Evolutionary conservation across 2,888 invertebrate genomes (phyloP).

Genomic region (Imbricaverruca yamaguchii): DNA sequence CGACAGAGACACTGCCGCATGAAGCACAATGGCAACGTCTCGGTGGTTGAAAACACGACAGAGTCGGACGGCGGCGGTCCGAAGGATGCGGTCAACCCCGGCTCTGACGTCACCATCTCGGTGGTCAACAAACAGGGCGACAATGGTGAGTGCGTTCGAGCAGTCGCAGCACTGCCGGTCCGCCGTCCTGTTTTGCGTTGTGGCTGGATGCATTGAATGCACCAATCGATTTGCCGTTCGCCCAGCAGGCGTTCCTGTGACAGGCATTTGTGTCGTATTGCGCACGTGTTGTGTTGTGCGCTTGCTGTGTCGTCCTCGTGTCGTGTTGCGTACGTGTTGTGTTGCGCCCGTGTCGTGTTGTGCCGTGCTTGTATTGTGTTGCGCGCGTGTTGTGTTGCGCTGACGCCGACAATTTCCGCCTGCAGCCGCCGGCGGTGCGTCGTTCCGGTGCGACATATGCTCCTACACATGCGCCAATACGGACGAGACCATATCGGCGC

Average conservation of each 20-base stretch:
- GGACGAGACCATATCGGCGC: conserved; percentile 50
- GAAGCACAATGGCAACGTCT: conserved; percentile 67
- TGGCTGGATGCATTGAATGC: no score
- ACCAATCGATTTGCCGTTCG: no score
- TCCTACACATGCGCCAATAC: conserved; percentile 59
- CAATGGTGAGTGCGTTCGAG: neutral
- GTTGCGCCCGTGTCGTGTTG: no score
- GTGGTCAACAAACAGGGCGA: conserved; percentile 11
- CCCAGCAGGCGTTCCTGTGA: no score
- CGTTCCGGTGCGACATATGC: conserved; percentile 55
- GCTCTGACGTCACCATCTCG: conserved; percentile 8
- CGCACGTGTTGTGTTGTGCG: no score
- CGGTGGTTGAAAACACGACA: conserved; percentile 52
- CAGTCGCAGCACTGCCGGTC: no score
- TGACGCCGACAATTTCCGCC: conserved; percentile 25
- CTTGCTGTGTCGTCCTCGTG: no score
- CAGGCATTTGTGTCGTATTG: no score
- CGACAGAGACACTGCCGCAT: conserved; percentile 67
- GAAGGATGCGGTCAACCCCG: neutral
- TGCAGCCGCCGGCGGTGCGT: conserved; percentile 26
- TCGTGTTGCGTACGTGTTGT: no score
- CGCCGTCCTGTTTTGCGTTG: neutral
- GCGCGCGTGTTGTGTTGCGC: no score
- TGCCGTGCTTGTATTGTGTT: no score
- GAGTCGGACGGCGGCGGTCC: conserved; percentile 34